A percentile compares a stretch with the other conserved stretches of the same genome.
These are phyloP conservation scores for Irena cyanogastra DNA, from an alignment of 2,113 vertebrate genomes.

Conservation along the genomic window DNA sequence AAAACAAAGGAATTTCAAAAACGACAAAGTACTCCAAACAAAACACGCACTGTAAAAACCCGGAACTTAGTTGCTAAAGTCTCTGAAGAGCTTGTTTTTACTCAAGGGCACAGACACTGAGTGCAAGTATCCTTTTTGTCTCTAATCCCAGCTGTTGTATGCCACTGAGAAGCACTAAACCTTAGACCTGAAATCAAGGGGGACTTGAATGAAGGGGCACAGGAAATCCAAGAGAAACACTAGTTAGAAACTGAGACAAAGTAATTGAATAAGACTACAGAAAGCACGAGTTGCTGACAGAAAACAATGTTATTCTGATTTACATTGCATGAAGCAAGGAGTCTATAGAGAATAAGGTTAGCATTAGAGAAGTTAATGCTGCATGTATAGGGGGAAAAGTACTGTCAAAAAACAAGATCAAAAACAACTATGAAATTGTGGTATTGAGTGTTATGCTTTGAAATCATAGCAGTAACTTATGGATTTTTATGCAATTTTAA, in stretches of 20 bases:
- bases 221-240: not conserved
- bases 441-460: not conserved
- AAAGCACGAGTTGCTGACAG: not conserved
- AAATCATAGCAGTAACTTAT: not conserved
- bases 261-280: not conserved
- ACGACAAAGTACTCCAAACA: not conserved
- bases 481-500: not conserved
- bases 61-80: not conserved
- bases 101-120: not conserved
- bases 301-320: not conserved
- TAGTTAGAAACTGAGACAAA: not conserved
- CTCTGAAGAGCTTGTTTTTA: not conserved
- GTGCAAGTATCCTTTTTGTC: not conserved
- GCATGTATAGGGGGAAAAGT: not conserved
- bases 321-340: not conserved
- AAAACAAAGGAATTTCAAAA: not conserved
- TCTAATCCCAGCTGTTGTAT: not conserved
- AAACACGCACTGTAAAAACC: not conserved
- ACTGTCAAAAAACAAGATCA: not conserved
- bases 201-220: not conserved
- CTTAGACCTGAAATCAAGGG: not conserved
- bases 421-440: not conserved
- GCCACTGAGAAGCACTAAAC: not conserved
- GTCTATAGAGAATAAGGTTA: fast-evolving
- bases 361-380: not conserved